Evolutionary conservation across 2,113 vertebrate genomes (phyloP), one percentile per base, ranked within the genome.

Genomic region (Odocoileus virginianus): DNA sequence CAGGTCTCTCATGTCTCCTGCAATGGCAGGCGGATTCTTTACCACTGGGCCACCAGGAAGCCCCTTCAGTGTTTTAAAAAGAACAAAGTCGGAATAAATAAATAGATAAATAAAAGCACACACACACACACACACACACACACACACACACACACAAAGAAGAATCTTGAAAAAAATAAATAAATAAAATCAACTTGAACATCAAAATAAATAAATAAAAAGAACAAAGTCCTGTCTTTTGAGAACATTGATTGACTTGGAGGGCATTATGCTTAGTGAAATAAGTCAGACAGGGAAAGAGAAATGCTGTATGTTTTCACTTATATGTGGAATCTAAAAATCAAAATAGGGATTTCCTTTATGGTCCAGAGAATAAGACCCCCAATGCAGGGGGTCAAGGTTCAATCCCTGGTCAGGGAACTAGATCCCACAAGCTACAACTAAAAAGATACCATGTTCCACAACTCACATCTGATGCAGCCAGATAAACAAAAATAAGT

Each of bases 341-440:
- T 33, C 9, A 52, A 81, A 52, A 40, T 40, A 74, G 36, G 2
- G 21, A 74, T 74, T 40, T 74, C 11, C 5, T 1, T 74, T 11
- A 40, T 74, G 2, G 11, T 74, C 36, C 67, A 43, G 36, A 13
- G 71, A 43, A 1, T 40, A 74, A 74, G 36, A 25, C 21, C 40
- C 1, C 0, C 11, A 74, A 3, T 43, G 36, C 71, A 13, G 21
- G 71, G n/a, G 10, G 0, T 30, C 71, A 21, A 25, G 11, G 5
- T 14, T 74, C 71, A 74, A 11, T 25, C 71, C 10, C 71, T 40
- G 21, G 21, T 74, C 71, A 74, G 36, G 1, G 36, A 43, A 43
- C 71, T 74, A 25, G 71, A 40, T 43, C 2, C 11, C 71, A 74
- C 71, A 71, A 11, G 17, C 71, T 25, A 40, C 21, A 74, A 6